Evolutionary conservation across 2,888 invertebrate species (phyloP), one percentile per base, ranked within the genome.

Genomic region (Auanema freiburgensis): DNA sequence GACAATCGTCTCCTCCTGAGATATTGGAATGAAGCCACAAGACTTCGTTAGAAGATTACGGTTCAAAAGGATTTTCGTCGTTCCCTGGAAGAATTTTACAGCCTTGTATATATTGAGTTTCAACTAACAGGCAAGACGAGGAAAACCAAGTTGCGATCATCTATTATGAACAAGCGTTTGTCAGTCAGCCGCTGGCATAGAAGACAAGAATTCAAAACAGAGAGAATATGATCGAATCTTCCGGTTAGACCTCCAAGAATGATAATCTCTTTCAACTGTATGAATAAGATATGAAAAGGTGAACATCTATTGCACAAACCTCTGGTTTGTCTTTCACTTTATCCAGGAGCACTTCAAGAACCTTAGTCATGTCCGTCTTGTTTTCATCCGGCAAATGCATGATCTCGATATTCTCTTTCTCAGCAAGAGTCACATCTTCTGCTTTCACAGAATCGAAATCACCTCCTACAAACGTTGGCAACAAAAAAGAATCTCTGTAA

Each of bases 191-290:
- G 21, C 51, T n/a, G 43, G 11, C 21, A 24, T 8, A 40, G 21
- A 24, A 25, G 64, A 18, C 80, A 46, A 1, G 76, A 67, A 24
- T 79, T 76, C 21, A 81, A 24, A 1, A 77, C 71, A 0, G 74
- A 69, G 63, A 81, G 63, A 0, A 75, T 72, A 65, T 81, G 81
- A 59, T 81, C 81, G 66, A 81, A 79, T 11, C 81, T 70, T 0
- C 80, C 80, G 23, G 69, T 67, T 11, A 79, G 66, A 12, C 79
- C 77, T 42, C 77, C 77, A 0, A 77, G 59, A 18, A 76, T 44
- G 11, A 78, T n/a, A 24, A 76, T 66, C 18, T 23, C 55, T 8
- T 57, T 41, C 4, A 62, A 54, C 72, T 66, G 53, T 68, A 64
- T 18, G 24, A 50, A 40, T 46, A 44, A 21, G 24, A 14, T 1